phyloP scores from a whole-genome alignment of 2,797 vertebrate species.

The Arrhamphus sclerolepis region DNA sequence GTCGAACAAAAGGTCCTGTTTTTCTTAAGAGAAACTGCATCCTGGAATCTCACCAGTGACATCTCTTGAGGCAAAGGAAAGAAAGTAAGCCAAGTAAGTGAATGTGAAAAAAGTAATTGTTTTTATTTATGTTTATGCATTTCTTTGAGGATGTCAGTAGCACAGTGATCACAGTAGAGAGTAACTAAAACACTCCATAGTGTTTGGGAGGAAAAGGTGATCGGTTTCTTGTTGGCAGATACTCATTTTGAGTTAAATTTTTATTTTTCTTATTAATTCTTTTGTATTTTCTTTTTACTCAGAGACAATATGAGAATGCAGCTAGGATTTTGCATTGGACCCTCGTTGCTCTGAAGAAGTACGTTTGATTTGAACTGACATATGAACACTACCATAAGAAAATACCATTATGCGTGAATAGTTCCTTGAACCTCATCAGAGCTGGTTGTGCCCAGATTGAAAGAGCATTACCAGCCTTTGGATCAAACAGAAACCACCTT shows the following conservation, averaged over 20 bases:
- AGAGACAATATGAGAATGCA: slow-evolving; percentile 68
- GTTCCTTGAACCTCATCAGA: slow-evolving; percentile 67
- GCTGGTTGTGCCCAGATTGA: slow-evolving; percentile 69
- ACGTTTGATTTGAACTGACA: slow-evolving; percentile 75
- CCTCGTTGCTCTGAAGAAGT: slow-evolving; percentile 70
- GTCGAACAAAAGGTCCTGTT: slow-evolving; percentile 53
- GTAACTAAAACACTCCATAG: slow-evolving; percentile 38
- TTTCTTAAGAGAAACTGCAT: slow-evolving; percentile 55
- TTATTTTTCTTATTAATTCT: slow-evolving; percentile 38
- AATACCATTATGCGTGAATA: slow-evolving; percentile 66
- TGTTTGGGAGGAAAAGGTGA: slow-evolving; percentile 43
- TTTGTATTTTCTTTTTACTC: slow-evolving; percentile 69
- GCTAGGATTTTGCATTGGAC: slow-evolving; percentile 57
- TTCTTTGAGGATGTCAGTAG: slow-evolving; percentile 70
- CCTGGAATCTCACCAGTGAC: slow-evolving; percentile 61
- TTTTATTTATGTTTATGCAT: slow-evolving; percentile 69
- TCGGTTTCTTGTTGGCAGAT: slow-evolving; percentile 34
- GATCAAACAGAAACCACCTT: slow-evolving; percentile 62
- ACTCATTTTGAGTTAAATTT: slow-evolving; percentile 33
- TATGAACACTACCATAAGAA: slow-evolving; percentile 64
- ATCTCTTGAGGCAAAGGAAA: slow-evolving; percentile 73
- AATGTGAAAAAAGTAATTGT: slow-evolving; percentile 80
- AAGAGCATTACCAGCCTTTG: slow-evolving; percentile 58
- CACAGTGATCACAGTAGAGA: slow-evolving; percentile 53
- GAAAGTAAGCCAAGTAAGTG: slow-evolving; percentile 81